Percentiles rank a stretch among this genome's conserved stretches.
These are phyloP conservation scores for Colinus virginianus DNA, from an alignment of 2,113 vertebrate species.

Conservation along the genomic window DNA sequence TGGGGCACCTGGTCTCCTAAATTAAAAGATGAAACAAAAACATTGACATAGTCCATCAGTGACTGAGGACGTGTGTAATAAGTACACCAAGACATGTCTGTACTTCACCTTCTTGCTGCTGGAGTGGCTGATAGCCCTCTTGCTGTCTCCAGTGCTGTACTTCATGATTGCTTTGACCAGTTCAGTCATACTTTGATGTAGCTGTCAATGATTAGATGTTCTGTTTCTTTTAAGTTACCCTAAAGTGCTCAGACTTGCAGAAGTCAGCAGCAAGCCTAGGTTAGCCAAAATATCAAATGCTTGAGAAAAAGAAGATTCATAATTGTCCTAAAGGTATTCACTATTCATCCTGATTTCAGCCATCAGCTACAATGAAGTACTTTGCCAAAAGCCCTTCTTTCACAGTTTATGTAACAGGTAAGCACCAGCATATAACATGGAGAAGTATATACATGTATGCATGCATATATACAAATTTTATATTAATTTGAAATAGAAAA, in stretches of 20 bases:
- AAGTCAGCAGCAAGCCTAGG: neutral
- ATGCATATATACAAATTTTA: neutral
- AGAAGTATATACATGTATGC: neutral
- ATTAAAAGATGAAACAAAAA: neutral
- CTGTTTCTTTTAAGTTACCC: neutral
- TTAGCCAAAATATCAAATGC: neutral
- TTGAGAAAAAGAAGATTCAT: neutral
- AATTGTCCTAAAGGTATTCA: neutral
- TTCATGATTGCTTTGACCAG: neutral
- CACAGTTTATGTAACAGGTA: neutral
- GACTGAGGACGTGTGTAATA: neutral
- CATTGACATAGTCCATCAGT: accelerated
- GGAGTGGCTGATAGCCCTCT: neutral
- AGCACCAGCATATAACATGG: neutral
- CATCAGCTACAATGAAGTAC: neutral
- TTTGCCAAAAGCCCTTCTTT: neutral
- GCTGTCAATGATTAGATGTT: neutral
- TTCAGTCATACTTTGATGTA: neutral
- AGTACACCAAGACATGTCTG: neutral
- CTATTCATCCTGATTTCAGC: neutral
- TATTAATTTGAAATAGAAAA: neutral
- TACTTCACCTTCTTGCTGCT: neutral
- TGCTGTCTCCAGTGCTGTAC: neutral
- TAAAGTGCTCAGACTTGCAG: neutral
- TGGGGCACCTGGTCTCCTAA: neutral